Conservation (phyloP, 2,113 vertebrate genomes). For the Sturnira hondurensis region DNA sequence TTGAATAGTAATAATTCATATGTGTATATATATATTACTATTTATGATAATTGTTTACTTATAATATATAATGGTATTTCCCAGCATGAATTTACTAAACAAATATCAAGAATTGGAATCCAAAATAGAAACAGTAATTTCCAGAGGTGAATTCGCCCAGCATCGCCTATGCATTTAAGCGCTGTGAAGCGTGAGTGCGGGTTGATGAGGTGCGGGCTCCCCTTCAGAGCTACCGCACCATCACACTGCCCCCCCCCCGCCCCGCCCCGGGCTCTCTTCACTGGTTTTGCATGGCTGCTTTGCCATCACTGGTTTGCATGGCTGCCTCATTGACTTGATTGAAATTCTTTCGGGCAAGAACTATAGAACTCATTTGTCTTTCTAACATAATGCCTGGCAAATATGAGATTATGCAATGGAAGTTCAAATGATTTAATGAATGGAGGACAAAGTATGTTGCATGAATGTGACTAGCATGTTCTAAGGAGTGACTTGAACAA, state of each 20-base stretch:
- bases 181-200: accelerated
- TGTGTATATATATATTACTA: neutral
- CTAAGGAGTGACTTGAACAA: neutral
- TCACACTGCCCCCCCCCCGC: accelerated
- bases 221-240: accelerated
- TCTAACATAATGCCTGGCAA: neutral
- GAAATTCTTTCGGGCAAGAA: neutral
- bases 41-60: neutral
- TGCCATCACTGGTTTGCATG: neutral
- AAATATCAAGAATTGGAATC: neutral
- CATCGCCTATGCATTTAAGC: neutral
- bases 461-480: neutral
- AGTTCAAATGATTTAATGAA: neutral
- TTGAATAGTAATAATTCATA: neutral
- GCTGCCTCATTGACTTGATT: neutral
- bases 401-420: neutral
- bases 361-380: neutral
- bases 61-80: neutral
- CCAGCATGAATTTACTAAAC: neutral
- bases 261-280: neutral
- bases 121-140: neutral
- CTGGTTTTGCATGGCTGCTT: no score
- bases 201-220: neutral
- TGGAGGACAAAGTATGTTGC: neutral
- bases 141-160: neutral